Evolutionary conservation across 2,888 invertebrate genomes (phyloP).

Genomic region (Heliconius sara): DNA sequence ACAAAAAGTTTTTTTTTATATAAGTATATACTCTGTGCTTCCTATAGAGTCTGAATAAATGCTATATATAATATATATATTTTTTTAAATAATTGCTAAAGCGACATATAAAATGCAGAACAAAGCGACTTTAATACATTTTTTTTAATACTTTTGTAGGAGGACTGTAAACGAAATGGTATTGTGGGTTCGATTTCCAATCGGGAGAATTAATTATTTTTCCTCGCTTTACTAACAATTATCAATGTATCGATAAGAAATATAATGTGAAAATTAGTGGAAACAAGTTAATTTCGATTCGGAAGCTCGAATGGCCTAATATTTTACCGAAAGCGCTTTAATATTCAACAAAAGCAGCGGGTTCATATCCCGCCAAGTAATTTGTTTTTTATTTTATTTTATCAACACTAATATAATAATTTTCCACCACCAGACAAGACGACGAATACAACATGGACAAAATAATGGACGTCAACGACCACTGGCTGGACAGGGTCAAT

Average conservation of each 20-base stretch:
- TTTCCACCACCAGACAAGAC: conserved; percentile 56
- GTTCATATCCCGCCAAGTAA: too few relatives aligned
- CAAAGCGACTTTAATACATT: not conserved
- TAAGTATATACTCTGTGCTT: not conserved
- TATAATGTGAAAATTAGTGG: too few relatives aligned
- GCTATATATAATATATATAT: not conserved
- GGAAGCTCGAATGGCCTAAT: too few relatives aligned
- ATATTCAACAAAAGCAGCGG: too few relatives aligned
- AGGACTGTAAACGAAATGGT: not conserved
- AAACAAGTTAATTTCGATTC: too few relatives aligned
- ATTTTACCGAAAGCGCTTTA: too few relatives aligned
- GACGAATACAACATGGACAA: conserved; percentile 83
- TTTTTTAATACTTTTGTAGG: not conserved
- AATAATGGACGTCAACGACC: conserved; percentile 92
- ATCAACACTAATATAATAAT: not conserved
- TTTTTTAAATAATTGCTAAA: not conserved
- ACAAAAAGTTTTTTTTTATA: not conserved
- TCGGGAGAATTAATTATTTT: not conserved
- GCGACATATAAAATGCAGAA: not conserved
- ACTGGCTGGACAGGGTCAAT: conserved; percentile 91
- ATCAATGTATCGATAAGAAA: too few relatives aligned
- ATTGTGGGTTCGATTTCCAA: not conserved
- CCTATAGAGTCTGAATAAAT: not conserved
- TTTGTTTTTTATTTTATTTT: too few relatives aligned
- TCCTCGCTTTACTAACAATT: not conserved